A percentile compares a stretch with the other conserved stretches of the same genome.
Conservation (phyloP, 2,888 invertebrate species). For the Athetis lepigone region DNA sequence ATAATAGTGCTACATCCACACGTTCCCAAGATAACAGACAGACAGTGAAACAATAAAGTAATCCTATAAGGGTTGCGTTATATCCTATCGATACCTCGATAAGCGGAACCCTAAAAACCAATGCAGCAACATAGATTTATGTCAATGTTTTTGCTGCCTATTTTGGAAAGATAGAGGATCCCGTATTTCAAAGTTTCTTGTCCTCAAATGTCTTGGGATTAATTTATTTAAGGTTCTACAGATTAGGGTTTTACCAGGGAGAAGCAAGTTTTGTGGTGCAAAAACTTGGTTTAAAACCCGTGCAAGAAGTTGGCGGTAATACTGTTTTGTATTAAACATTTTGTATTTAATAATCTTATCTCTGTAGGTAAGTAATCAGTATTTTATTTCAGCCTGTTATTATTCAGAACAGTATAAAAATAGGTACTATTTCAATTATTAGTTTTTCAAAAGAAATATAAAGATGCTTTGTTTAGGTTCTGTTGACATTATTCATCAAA, state of each 20-base stretch:
- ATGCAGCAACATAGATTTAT: conserved; percentile 20
- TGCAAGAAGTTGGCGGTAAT: neutral
- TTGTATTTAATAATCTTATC: neutral
- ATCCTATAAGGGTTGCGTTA: too few species aligned
- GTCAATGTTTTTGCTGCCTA: conserved; percentile 37
- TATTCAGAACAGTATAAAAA: too few species aligned
- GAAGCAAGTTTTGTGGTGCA: conserved; percentile 18
- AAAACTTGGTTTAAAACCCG: conserved; percentile 16
- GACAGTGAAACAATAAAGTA: too few species aligned
- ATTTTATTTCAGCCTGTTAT: too few species aligned
- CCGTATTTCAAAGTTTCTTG: conserved; percentile 39
- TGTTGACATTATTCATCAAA: too few species aligned
- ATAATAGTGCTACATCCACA: too few species aligned
- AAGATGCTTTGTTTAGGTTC: too few species aligned
- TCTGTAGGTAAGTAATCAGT: neutral
- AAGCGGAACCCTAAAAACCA: conserved; percentile 36
- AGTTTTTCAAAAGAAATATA: too few species aligned
- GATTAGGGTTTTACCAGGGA: conserved; percentile 21
- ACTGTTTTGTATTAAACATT: neutral
- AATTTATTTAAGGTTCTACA: conserved; percentile 42
- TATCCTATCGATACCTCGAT: too few species aligned
- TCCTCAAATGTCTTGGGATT: conserved; percentile 22
- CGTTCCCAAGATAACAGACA: too few species aligned
- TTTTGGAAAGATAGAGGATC: conserved; percentile 8
- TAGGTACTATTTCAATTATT: too few species aligned